Percentiles rank a stretch among this genome's conserved stretches.
Evolutionary conservation across 2,888 invertebrate genomes (phyloP).

Genomic region (Pseudococcus viburni): DNA sequence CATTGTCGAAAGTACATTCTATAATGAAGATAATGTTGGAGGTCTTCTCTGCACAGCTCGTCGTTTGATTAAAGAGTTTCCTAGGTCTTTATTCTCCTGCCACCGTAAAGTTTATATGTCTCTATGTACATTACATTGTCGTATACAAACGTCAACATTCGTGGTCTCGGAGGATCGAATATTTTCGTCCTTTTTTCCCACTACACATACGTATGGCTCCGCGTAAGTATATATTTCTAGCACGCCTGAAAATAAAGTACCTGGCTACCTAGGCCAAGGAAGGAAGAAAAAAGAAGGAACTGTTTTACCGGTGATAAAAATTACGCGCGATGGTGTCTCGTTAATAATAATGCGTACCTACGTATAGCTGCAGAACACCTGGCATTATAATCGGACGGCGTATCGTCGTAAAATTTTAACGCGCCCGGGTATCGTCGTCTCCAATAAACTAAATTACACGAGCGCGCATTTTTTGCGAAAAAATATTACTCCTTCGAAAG

Average conservation of each 20-base stretch:
- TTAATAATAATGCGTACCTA: constrained; percentile 20
- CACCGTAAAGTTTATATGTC: too few species aligned
- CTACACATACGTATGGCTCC: neutral
- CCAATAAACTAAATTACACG: constrained; percentile 3
- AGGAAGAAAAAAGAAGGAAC: neutral
- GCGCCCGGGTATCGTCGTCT: neutral
- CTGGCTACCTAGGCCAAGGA: neutral
- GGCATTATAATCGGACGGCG: constrained; percentile 16
- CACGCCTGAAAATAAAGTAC: neutral
- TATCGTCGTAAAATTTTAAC: constrained; percentile 43
- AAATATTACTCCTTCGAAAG: neutral
- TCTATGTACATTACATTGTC: too few species aligned
- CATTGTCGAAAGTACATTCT: too few species aligned
- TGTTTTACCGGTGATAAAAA: constrained; percentile 11
- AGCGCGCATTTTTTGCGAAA: constrained; percentile 9
- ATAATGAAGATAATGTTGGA: too few species aligned
- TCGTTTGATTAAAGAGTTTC: too few species aligned
- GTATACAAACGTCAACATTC: neutral
- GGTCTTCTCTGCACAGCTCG: too few species aligned
- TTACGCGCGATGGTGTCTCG: constrained; percentile 20
- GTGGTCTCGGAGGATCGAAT: neutral
- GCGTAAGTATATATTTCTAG: neutral
- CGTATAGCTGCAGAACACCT: neutral
- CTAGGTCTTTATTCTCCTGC: too few species aligned
- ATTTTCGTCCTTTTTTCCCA: neutral